These are phyloP conservation scores for Anagyrus pseudococci DNA, from an alignment of 2,888 invertebrate species.

Conservation along the genomic window DNA sequence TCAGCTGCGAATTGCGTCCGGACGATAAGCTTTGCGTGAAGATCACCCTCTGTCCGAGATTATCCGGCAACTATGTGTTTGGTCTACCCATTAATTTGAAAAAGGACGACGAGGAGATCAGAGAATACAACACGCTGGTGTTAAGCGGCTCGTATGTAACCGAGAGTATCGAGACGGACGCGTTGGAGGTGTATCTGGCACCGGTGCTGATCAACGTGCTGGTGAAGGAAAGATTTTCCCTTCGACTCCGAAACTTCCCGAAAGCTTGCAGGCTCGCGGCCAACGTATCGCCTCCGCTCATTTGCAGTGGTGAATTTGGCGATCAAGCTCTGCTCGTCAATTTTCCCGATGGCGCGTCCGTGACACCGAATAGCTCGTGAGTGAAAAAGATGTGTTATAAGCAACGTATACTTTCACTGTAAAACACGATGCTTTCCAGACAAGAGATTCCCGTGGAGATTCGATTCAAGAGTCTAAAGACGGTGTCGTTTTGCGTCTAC, in stretches of 20 bases:
- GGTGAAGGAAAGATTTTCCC: conserved; percentile 42
- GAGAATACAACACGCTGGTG: conserved; percentile 55
- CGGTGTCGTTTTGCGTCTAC: conserved; percentile 43
- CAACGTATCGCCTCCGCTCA: conserved; percentile 34
- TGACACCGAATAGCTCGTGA: conserved; percentile 31
- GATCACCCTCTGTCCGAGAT: conserved; percentile 48
- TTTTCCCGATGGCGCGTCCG: conserved; percentile 39
- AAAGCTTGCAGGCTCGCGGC: conserved; percentile 36
- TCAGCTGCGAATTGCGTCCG: conserved; percentile 46
- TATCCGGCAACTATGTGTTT: conserved; percentile 44
- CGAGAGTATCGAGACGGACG: conserved; percentile 48
- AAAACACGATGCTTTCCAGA: conserved; percentile 22
- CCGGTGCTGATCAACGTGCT: conserved; percentile 51
- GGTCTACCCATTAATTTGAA: conserved; percentile 56
- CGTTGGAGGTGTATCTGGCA: conserved; percentile 50
- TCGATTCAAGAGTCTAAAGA: conserved; percentile 37
- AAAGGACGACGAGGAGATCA: conserved; percentile 47
- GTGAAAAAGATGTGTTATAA: no score
- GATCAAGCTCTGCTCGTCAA: conserved; percentile 36
- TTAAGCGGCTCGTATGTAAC: conserved; percentile 49
- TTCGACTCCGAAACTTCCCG: conserved; percentile 41
- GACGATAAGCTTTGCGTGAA: conserved; percentile 46
- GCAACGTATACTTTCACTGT: background rate
- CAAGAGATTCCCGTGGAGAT: conserved; percentile 36
- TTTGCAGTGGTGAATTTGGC: conserved; percentile 37